Base-by-base conservation (phyloP, 2,797 vertebrate genomes). In the Enoplosus armatus region DNA sequence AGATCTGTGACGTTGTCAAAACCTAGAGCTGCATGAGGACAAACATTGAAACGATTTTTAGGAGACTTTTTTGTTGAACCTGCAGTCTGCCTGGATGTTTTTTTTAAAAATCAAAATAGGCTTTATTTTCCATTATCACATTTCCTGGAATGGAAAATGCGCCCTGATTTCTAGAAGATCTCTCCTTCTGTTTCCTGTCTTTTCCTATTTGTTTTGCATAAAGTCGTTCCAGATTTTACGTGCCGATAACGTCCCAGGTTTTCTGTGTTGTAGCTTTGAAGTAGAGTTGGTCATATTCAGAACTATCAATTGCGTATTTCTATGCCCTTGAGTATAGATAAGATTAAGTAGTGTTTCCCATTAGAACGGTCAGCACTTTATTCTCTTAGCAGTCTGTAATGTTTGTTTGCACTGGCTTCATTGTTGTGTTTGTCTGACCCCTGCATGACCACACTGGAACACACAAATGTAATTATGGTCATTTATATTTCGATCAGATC, bases 401-500 rank as follows among this genome's bases (percentile, higher is more conserved):
- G 37, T 84, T 82, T 86, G 75, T 88, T 90, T 89, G 79, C 54
- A 75, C 70, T 86, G 90, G 82, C 85, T 63, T 58, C 47, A 70
- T 56, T 72, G 56, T 76, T 85, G 75, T 85, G 65, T 89, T 91
- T 84, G 62, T 77, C 70, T 79, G 84, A 90, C 83, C 79, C 80
- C 69, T 72, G 80, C 65, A 26, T 85, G 88, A 91, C 90, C 86
- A 82, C 82, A 81, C 64, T 29, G 53, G 72, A 86, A 85, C 35
- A 55, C 43, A 67, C 51, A 79, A 84, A 89, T 77, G 82, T 86
- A 87, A 91, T 92, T 86, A 87, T 63, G n/a, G n/a, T 78, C 48
- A 83, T 86, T 92, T 90, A 77, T 69, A 74, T 91, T 84, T 87
- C 31, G 68, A 84, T 82, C 56, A 53, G 87, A 91, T 89, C 58